Conservation (phyloP, 2,113 vertebrate species). For the Sinosuthora webbiana region DNA sequence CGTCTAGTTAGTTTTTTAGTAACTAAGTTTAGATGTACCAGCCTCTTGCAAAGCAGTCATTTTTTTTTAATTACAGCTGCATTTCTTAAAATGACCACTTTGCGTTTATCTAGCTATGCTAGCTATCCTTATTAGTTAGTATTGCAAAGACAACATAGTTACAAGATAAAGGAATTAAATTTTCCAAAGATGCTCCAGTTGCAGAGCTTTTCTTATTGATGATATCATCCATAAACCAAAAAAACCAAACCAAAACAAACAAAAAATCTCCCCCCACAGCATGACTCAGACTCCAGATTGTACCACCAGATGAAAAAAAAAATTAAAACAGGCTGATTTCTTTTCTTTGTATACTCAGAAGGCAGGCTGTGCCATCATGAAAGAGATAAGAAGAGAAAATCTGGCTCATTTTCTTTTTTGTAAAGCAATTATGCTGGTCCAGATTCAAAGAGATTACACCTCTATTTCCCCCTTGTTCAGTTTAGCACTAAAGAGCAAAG, state of each 20-base stretch:
- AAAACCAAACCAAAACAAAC: neutral
- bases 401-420: neutral
- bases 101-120: neutral
- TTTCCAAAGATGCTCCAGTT: neutral
- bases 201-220: neutral
- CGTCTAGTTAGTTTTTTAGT: neutral
- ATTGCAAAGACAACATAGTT: neutral
- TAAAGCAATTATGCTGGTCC: constrained; percentile 25
- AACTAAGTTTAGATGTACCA: neutral
- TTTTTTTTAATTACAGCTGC: neutral
- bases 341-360: constrained; percentile 9
- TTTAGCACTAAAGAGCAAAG: neutral
- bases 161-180: neutral
- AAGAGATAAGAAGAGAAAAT: constrained; percentile 25
- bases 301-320: neutral
- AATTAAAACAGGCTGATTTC: neutral
- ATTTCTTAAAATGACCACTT: neutral
- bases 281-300: constrained; percentile 33
- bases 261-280: neutral
- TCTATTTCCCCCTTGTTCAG: neutral
- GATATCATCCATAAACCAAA: neutral
- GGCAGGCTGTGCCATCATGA: neutral
- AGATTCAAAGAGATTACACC: constrained; percentile 25
- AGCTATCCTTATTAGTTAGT: neutral
- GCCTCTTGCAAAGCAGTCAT: neutral